phyloP scores from a whole-genome alignment of 1,140 invertebrate species.

The Ostrea denselamellosa region DNA sequence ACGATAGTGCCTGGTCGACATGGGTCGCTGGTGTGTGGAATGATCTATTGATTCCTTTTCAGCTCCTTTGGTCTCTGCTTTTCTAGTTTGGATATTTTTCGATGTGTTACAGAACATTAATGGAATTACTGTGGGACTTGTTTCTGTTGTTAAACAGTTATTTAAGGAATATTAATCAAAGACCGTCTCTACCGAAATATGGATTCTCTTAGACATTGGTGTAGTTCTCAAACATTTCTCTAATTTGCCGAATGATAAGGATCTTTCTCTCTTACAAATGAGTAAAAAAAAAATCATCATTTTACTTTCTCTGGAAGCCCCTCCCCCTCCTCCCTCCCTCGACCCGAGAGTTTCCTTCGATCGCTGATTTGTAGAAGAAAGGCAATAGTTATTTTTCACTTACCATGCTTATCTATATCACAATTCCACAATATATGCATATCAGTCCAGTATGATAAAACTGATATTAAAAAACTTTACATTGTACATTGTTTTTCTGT shows the following conservation, averaged over 20 bases:
- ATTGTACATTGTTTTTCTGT: not conserved
- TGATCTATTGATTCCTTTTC: constrained; percentile 48
- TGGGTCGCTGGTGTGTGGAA: constrained; percentile 48
- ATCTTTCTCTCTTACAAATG: constrained; percentile 9
- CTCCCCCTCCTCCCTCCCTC: too few species aligned
- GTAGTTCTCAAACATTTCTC: not conserved
- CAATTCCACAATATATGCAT: too few species aligned
- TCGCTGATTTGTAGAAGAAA: not conserved
- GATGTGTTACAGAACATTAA: constrained; percentile 38
- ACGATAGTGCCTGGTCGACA: constrained; percentile 51
- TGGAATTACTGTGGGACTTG: constrained; percentile 1
- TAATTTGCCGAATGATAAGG: not conserved
- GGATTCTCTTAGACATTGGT: constrained; percentile 35
- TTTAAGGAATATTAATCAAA: constrained; percentile 44
- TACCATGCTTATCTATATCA: too few species aligned
- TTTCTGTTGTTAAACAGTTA: constrained; percentile 25
- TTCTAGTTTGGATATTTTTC: constrained; percentile 37
- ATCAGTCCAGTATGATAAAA: not conserved
- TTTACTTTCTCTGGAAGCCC: constrained; percentile 14
- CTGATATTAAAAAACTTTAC: constrained; percentile 3
- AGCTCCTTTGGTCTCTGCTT: constrained; percentile 33
- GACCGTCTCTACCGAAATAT: constrained; percentile 40
- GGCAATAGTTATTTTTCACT: too few species aligned
- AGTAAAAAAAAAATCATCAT: constrained; percentile 31
- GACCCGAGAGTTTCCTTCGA: constrained; percentile 23